A percentile compares a stretch with the other conserved stretches of the same genome.
Evolutionary conservation across 2,797 vertebrate genomes (phyloP).

Genomic region (Xenopus petersii): DNA sequence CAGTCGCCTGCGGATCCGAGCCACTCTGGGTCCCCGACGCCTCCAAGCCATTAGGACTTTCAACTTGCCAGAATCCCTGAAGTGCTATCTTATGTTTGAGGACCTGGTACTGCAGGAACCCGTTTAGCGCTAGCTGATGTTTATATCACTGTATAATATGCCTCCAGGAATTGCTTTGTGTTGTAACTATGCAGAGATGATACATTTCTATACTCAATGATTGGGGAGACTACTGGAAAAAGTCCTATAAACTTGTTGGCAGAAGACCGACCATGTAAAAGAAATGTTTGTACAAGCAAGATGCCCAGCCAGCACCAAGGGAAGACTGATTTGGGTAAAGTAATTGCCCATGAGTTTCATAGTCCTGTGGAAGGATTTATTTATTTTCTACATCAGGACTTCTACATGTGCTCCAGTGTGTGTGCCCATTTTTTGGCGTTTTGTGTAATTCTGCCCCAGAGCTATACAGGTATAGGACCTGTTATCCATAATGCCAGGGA

Average conservation of each 20-base stretch:
- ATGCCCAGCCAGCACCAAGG: too few relatives aligned
- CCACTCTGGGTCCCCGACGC: slow-evolving; percentile 46
- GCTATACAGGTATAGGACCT: too few relatives aligned
- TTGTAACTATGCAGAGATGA: slow-evolving; percentile 2
- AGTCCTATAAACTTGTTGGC: not conserved
- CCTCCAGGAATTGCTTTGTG: not conserved
- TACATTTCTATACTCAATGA: slow-evolving; percentile 1
- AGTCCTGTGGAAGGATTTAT: too few relatives aligned
- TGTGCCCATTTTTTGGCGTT: too few relatives aligned
- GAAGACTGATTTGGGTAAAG: too few relatives aligned
- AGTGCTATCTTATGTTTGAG: slow-evolving; percentile 56
- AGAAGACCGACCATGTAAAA: not conserved
- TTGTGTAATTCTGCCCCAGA: too few relatives aligned
- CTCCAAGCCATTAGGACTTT: slow-evolving; percentile 50
- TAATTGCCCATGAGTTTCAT: too few relatives aligned
- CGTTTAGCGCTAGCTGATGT: not conserved
- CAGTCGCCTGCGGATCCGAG: slow-evolving; percentile 45
- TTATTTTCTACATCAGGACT: too few relatives aligned
- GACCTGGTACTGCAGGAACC: slow-evolving; percentile 50
- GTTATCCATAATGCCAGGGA: too few relatives aligned
- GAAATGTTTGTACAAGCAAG: not conserved
- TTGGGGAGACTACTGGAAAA: not conserved
- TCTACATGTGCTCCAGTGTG: too few relatives aligned
- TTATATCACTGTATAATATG: not conserved
- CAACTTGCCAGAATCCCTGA: slow-evolving; percentile 51